Percentiles rank a stretch among this genome's conserved stretches.
Conservation (phyloP, 2,113 vertebrate genomes). For the Oophaga pumilio region DNA sequence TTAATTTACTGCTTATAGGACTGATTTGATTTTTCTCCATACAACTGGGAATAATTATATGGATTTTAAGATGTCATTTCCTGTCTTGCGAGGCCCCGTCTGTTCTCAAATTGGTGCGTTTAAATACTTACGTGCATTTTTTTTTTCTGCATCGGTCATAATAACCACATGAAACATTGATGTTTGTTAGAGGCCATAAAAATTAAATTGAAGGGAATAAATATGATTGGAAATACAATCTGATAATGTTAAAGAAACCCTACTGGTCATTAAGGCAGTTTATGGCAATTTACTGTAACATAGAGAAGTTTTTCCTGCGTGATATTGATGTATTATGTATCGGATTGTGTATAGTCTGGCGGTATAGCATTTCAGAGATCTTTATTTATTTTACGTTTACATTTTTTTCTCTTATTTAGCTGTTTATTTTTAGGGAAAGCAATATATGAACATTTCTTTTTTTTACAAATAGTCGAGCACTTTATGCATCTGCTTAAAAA, state of each 20-base stretch:
- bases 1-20: slow-evolving; percentile 35
- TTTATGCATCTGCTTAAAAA: background rate
- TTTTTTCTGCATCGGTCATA: background rate
- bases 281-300: slow-evolving; percentile 36
- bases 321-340: slow-evolving; percentile 18
- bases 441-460: too few species aligned
- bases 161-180: slow-evolving; percentile 28
- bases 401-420: background rate
- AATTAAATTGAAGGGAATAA: slow-evolving; percentile 12
- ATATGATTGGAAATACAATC: slow-evolving; percentile 21
- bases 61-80: slow-evolving; percentile 37
- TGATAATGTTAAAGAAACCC: background rate
- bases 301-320: background rate
- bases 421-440: background rate
- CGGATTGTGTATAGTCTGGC: background rate
- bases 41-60: slow-evolving; percentile 46
- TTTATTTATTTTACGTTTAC: background rate
- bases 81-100: slow-evolving; percentile 8
- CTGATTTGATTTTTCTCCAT: background rate
- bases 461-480: background rate
- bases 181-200: background rate
- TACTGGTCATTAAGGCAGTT: background rate
- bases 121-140: slow-evolving; percentile 10
- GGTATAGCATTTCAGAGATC: background rate
- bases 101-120: slow-evolving; percentile 31